Evolutionary conservation across 2,888 invertebrate species (phyloP).

Genomic region (Dicyrtomina minuta): DNA sequence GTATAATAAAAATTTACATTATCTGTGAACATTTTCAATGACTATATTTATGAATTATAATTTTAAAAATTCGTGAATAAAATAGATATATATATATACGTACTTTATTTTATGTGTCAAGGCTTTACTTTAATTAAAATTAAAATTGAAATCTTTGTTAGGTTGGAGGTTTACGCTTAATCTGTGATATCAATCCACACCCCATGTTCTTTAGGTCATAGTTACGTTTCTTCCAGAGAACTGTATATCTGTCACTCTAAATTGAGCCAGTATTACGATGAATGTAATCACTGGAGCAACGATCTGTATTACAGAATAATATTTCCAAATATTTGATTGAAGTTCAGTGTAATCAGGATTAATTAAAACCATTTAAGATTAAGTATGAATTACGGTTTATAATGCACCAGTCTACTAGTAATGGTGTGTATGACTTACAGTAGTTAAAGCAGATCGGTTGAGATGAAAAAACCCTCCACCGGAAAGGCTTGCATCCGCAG

Average conservation of each 20-base stretch:
- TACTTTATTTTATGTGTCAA: too few species aligned
- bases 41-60: background rate
- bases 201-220: too few species aligned
- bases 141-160: too few species aligned
- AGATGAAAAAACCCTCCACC: conserved; percentile 22
- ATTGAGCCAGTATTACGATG: conserved; percentile 24
- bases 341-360: background rate
- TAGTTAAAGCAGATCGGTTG: conserved; percentile 14
- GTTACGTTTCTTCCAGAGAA: background rate
- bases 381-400: too few species aligned
- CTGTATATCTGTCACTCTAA: conserved; percentile 18
- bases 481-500: background rate
- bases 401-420: too few species aligned
- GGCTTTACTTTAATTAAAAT: too few species aligned
- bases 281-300: conserved; percentile 21
- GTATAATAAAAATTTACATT: conserved; percentile 1
- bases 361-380: background rate
- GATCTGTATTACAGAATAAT: conserved; percentile 3
- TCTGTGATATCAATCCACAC: too few species aligned
- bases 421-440: background rate
- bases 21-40: conserved; percentile 14
- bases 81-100: too few species aligned
- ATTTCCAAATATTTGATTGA: background rate
- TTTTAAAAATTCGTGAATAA: too few species aligned
- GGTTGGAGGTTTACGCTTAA: too few species aligned